Conservation (phyloP, 2,888 invertebrate genomes). For the Platypus cylindrus region DNA sequence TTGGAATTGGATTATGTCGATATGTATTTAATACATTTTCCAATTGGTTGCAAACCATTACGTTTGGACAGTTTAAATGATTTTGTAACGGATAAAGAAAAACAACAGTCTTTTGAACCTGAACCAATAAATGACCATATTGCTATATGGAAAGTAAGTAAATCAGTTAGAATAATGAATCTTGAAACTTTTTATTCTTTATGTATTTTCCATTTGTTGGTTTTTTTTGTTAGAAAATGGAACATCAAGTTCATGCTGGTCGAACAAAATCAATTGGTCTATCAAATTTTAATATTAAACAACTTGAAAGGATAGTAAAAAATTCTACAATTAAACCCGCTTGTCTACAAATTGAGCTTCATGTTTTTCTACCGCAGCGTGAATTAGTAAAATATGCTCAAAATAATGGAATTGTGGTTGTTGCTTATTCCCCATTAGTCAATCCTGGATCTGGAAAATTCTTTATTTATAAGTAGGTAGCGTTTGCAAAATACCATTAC, state of each 20-base stretch:
- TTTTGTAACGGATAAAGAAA: conserved; percentile 10
- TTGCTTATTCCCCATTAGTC: conserved; percentile 38
- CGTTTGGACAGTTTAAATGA: conserved; percentile 42
- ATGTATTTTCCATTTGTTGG: no score
- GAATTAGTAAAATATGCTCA: conserved; percentile 23
- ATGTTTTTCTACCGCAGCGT: conserved; percentile 38
- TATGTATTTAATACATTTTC: conserved; percentile 65
- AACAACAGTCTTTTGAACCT: conserved; percentile 38
- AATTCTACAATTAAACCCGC: conserved; percentile 45
- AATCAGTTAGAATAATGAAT: no score
- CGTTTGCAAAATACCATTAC: no score
- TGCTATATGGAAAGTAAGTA: conserved; percentile 53
- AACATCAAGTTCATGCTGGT: conserved; percentile 52
- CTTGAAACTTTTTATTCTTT: no score
- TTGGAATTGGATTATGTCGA: conserved; percentile 66
- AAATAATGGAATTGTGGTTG: conserved; percentile 11
- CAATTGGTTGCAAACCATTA: conserved; percentile 42
- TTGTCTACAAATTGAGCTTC: conserved; percentile 48
- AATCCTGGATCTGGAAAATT: conserved; percentile 35
- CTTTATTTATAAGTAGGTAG: no score
- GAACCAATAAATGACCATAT: conserved; percentile 56
- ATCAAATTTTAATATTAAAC: conserved; percentile 66
- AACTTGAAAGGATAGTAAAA: conserved; percentile 47
- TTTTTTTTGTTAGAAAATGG: conserved; percentile 35
- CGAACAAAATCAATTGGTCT: conserved; percentile 67